Evolutionary conservation across 2,888 invertebrate genomes (phyloP), one percentile per base, ranked within the genome.

Genomic region (Calameuta idolon): DNA sequence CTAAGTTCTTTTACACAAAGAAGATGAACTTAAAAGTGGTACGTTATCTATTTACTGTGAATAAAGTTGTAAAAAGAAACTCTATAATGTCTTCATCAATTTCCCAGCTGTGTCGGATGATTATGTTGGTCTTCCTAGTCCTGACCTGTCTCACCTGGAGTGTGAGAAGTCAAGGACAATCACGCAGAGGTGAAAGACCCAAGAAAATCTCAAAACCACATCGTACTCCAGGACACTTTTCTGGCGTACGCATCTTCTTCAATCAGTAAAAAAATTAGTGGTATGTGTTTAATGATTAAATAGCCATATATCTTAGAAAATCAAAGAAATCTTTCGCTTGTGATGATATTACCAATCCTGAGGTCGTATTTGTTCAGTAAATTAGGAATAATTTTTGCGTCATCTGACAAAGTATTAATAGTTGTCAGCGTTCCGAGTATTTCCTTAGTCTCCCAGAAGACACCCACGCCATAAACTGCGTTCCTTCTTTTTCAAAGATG

Each of bases 231-330:
- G 71, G 71, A 12, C 71, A 71, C 11, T 71, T 71, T 33, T 71
- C 71, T 34, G 71, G 71, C 33, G 71, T 71, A 15, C 71, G 71
- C 31, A 71, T 71, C 31, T 71, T 71, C 71, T 71, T 71, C 71
- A 71, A 71, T 31, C 71, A 71, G 71, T 71, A 34, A 71, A 71
- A 33, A 34, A 71, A 9, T 9, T 15, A 55, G 23, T 55, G 55
- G 55, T 55, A 55, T 9, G 55, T 55, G 23, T 55, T 55, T 23
- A 55, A 55, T 55, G 23, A 55, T 9, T 15, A 55, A 55, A 55
- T 55, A 55, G 55, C 9, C 55, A 55, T 55, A 23, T 55, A 55
- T 55, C 23, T 23, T 2, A 55, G 23, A 55, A 23, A 55, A 55
- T 9, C 55, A 9, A 55, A 23, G 2, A 40, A 40, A 23, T 55